phyloP scores from a whole-genome alignment of 2,888 invertebrate genomes.

The Tachina fera region DNA sequence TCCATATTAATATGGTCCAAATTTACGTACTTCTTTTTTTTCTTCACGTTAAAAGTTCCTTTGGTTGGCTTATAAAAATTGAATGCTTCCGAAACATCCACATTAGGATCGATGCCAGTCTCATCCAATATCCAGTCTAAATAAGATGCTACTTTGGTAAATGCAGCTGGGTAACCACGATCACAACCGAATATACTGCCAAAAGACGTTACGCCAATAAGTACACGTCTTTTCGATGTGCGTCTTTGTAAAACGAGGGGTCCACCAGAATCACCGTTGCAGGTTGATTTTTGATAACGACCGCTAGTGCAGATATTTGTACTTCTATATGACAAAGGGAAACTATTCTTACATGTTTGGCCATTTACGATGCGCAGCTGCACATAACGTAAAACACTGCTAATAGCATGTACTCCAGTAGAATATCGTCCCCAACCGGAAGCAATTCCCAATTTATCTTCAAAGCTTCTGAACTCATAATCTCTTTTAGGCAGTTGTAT shows the following conservation, averaged over 20 bases:
- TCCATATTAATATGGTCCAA: slow-evolving; percentile 11
- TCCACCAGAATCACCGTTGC: slow-evolving; percentile 83
- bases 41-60: slow-evolving; percentile 72
- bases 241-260: slow-evolving; percentile 79
- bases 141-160: slow-evolving; percentile 81
- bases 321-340: slow-evolving; percentile 80
- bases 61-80: slow-evolving; percentile 75
- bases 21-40: slow-evolving; percentile 55
- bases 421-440: slow-evolving; percentile 84
- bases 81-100: slow-evolving; percentile 73
- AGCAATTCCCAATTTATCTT: slow-evolving; percentile 81
- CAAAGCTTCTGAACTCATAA: slow-evolving; percentile 79
- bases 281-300: slow-evolving; percentile 80
- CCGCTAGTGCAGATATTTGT: slow-evolving; percentile 83
- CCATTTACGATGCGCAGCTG: slow-evolving; percentile 81
- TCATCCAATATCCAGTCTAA: slow-evolving; percentile 81
- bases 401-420: slow-evolving; percentile 81
- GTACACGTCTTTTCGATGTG: slow-evolving; percentile 76
- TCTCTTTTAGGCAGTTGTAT: slow-evolving; percentile 80
- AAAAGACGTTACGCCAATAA: slow-evolving; percentile 81
- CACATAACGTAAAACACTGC: slow-evolving; percentile 82
- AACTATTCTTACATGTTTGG: slow-evolving; percentile 81
- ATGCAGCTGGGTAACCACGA: slow-evolving; percentile 81
- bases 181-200: slow-evolving; percentile 81
- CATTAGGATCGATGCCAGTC: slow-evolving; percentile 74